Evolutionary conservation across 2,888 invertebrate genomes (phyloP).

Genomic region (Synanthedon formicaeformis): DNA sequence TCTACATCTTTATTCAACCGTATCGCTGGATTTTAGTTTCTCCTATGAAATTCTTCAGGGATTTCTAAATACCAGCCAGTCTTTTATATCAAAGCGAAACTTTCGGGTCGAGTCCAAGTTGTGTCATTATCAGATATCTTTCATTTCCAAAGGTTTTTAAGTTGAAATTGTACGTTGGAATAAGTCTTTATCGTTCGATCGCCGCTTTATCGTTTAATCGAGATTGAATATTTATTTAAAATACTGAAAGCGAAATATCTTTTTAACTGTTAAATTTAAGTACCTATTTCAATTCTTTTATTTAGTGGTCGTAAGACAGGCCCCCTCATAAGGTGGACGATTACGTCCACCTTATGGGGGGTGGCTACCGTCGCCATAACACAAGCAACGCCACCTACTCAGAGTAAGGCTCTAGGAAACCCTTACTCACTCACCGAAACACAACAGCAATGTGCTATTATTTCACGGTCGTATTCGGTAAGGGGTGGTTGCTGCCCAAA

Average conservation of each 20-base stretch:
- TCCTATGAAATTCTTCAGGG: slow-evolving; percentile 14
- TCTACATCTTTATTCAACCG: slow-evolving; percentile 13
- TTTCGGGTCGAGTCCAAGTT: slow-evolving; percentile 9
- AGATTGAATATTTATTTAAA: not conserved
- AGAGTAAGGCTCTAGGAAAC: no score
- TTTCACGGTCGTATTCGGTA: no score
- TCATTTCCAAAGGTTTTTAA: not conserved
- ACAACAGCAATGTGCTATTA: no score
- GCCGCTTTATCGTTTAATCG: not conserved
- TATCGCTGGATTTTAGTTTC: slow-evolving; percentile 6
- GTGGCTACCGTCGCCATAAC: no score
- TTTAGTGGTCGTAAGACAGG: no score
- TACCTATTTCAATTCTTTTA: no score
- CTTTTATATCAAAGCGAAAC: slow-evolving; percentile 18
- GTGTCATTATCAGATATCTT: not conserved
- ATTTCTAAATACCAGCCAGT: slow-evolving; percentile 12
- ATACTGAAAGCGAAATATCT: not conserved
- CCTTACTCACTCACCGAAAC: no score
- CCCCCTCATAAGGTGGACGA: no score
- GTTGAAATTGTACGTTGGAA: not conserved
- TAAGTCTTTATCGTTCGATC: not conserved
- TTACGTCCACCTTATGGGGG: no score
- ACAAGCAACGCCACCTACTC: no score
- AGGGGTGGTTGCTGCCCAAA: no score
- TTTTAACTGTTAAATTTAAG: no score